phyloP scores from a whole-genome alignment of 2,888 invertebrate genomes.

The Malthinus flaveolus region DNA sequence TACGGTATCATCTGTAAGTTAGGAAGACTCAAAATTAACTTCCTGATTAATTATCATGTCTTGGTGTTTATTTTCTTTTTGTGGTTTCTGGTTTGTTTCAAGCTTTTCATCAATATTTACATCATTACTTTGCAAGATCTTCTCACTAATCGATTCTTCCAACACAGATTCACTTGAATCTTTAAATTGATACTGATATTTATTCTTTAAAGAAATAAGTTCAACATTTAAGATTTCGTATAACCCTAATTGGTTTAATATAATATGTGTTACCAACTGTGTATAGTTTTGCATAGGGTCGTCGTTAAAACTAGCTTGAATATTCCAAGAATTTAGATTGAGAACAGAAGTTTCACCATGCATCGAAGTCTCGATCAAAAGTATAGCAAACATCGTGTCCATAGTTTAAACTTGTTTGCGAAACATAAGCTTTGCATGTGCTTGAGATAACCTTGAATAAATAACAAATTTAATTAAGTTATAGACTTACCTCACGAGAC shows the following conservation, averaged over 20 bases:
- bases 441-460: conserved; percentile 71
- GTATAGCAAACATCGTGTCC: conserved; percentile 79
- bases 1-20: neutral
- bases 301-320: conserved; percentile 69
- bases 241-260: conserved; percentile 45
- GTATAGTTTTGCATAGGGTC: conserved; percentile 60
- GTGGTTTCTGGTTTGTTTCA: neutral
- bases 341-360: conserved; percentile 62
- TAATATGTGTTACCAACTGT: conserved; percentile 43
- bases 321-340: conserved; percentile 62
- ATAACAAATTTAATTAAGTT: neutral
- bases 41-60: neutral
- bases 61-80: too few relatives aligned
- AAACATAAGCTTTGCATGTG: conserved; percentile 85
- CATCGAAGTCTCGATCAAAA: conserved; percentile 76
- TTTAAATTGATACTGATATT: neutral
- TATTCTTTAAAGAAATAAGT: conserved; percentile 9
- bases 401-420: conserved; percentile 70
- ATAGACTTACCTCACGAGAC: conserved; percentile 74
- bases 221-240: conserved; percentile 40
- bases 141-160: neutral
- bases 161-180: neutral
- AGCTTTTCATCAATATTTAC: neutral
- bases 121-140: neutral
- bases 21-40: neutral